phyloP scores from a whole-genome alignment of 2,888 invertebrate species.

The Oscheius sp. region DNA sequence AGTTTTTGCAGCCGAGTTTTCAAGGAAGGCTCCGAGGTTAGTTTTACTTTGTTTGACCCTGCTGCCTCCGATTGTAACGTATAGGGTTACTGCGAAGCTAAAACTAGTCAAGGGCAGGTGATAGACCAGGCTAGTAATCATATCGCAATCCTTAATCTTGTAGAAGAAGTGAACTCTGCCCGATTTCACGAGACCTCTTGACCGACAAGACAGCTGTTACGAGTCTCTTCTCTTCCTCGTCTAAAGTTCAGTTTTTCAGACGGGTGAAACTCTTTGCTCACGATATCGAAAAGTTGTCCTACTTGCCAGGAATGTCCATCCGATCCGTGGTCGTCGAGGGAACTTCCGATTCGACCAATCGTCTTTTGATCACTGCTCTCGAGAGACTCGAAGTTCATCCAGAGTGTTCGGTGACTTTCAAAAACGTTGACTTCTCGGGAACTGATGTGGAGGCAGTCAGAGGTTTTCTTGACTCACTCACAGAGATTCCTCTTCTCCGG shows the following conservation, averaged over 20 bases:
- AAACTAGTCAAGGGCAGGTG: too few species aligned
- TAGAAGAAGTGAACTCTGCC: too few species aligned
- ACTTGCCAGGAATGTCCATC: constrained; percentile 5
- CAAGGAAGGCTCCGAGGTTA: not conserved
- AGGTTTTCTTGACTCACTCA: constrained; percentile 2
- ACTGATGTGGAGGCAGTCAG: not conserved
- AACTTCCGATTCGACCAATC: not conserved
- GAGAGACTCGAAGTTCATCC: constrained; percentile 6
- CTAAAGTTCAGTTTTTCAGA: constrained; percentile 5
- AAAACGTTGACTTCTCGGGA: constrained; percentile 12
- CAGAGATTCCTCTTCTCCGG: constrained; percentile 15
- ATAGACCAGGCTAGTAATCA: too few species aligned
- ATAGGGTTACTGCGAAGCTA: too few species aligned
- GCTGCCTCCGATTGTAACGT: too few species aligned
- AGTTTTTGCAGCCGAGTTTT: constrained; percentile 13
- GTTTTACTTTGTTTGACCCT: not conserved
- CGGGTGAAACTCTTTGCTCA: constrained; percentile 10
- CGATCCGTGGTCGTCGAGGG: constrained; percentile 17
- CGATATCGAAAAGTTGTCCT: constrained; percentile 5
- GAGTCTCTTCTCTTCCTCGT: not conserved
- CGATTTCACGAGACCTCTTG: not conserved
- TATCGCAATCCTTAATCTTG: too few species aligned
- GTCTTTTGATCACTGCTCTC: not conserved
- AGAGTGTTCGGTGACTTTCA: constrained; percentile 14
- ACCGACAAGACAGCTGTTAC: constrained; percentile 20